phyloP scores from a whole-genome alignment of 2,113 vertebrate genomes.

The Myrmophylax atrothorax region DNA sequence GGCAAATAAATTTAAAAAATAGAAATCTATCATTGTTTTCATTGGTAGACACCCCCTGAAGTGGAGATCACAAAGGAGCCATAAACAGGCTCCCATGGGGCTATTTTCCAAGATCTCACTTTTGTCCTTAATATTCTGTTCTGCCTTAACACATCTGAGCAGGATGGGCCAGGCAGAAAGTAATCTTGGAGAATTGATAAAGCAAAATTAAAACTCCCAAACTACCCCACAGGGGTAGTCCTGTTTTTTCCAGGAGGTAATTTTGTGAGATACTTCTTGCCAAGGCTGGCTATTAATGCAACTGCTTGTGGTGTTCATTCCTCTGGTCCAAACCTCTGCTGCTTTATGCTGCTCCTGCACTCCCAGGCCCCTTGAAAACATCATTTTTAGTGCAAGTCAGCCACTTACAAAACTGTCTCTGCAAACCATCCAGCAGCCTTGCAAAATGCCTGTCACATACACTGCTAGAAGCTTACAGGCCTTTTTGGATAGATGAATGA shows the following conservation, averaged over 20 bases:
- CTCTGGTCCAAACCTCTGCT: neutral
- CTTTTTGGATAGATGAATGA: neutral
- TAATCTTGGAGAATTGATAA: neutral
- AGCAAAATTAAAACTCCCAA: neutral
- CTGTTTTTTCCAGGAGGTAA: neutral
- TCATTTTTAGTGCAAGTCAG: neutral
- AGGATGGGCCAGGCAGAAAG: neutral
- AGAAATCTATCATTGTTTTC: neutral
- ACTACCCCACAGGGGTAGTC: neutral
- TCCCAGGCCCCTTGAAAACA: neutral
- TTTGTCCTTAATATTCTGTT: neutral
- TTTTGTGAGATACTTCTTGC: neutral
- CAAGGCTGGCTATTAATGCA: neutral
- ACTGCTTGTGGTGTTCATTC: neutral
- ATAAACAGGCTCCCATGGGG: neutral
- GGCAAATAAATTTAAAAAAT: neutral
- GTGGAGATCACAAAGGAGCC: neutral
- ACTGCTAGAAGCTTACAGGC: neutral
- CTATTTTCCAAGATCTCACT: neutral
- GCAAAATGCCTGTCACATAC: neutral
- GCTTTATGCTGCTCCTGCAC: neutral
- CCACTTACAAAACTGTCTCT: neutral
- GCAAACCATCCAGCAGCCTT: neutral
- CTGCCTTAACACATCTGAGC: neutral
- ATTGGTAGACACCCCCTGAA: neutral